Base-by-base conservation (phyloP, 2,888 invertebrate species). In the Volucella zonaria region DNA sequence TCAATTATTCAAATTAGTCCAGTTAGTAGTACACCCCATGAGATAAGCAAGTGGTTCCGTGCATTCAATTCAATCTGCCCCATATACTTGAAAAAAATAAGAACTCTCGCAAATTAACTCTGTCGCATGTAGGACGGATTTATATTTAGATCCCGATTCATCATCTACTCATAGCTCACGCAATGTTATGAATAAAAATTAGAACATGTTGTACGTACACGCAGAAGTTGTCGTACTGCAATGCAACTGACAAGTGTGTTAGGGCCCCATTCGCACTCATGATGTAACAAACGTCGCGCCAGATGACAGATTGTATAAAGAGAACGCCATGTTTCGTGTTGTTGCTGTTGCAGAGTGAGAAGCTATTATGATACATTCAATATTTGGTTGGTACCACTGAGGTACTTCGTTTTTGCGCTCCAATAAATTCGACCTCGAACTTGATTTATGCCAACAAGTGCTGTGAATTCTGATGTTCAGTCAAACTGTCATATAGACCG, bases 361-460 rank as follows among this genome's bases (percentile, higher is more conserved):
- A 31, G 6, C 6, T 4, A 31, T 31, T 31, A 31, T 31, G 31
- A 31, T 6, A 31, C 31, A 31, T 31, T 6, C 6, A 31, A 31
- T 31, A 31, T 31, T 31, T 31, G 31, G 31, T 6, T 31, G 31
- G 12, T 54, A 14, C 49, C 11, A 14, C 8, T 49, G 14, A n/a
- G 49, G 2, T 15, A 14, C 15, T 4, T 38, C 3, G 12, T 45
- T n/a, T 45, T 12, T n/a, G 45, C 51, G 61, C 52, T 31, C 14
- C 51, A 54, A 54, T 52, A 73, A 71, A 58, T 40, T 9, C 58
- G 76, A 76, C 76, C 67, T 76, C 67, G 76, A 76, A 76, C 76
- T 76, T 76, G 76, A 67, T 76, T 68, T 59, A 52, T 52, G 42
- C 40, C 10, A 61, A 61, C 43, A 58, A 66, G 49, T 66, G 38